These are phyloP conservation scores for Coenobita brevimanus DNA, from an alignment of 1,140 invertebrate genomes.

Conservation along the genomic window DNA sequence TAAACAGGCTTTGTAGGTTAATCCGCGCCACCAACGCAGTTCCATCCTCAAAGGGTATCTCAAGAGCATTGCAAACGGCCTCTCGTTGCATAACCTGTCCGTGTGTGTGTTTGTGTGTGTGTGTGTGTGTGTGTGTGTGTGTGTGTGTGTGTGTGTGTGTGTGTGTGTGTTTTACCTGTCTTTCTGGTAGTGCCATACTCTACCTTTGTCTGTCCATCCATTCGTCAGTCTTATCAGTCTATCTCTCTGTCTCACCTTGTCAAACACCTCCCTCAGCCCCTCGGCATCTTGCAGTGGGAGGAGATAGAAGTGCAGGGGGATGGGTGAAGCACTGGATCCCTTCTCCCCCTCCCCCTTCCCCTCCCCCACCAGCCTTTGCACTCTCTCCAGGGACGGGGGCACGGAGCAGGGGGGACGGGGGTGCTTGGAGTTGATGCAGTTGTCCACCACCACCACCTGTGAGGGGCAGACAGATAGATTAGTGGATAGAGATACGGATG, in stretches of 20 bases:
- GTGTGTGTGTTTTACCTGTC: not conserved
- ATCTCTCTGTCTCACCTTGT: not conserved
- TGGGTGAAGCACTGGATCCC: not conserved
- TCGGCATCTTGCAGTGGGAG: not conserved
- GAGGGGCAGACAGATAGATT: too few species aligned
- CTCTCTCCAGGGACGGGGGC: too few species aligned
- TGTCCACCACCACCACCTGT: too few species aligned
- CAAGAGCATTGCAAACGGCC: too few species aligned
- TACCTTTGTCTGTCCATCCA: conserved; percentile 15
- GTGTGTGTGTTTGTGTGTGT: not conserved
- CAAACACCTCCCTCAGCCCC: not conserved
- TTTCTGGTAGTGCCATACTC: not conserved
- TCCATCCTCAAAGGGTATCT: too few species aligned
- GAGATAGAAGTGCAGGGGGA: not conserved
- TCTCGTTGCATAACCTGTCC: too few species aligned
- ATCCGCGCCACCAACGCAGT: too few species aligned
- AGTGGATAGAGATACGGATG: too few species aligned
- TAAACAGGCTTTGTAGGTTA: too few species aligned
- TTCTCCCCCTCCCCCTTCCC: not conserved
- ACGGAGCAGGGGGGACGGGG: too few species aligned
- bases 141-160: not conserved
- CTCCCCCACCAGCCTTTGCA: not conserved
- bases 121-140: not conserved
- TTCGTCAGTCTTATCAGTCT: conserved; percentile 4
- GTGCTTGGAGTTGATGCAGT: too few species aligned